These are phyloP conservation scores for Drosophila simulans DNA, from an alignment of 1,140 invertebrate species.

Conservation along the genomic window DNA sequence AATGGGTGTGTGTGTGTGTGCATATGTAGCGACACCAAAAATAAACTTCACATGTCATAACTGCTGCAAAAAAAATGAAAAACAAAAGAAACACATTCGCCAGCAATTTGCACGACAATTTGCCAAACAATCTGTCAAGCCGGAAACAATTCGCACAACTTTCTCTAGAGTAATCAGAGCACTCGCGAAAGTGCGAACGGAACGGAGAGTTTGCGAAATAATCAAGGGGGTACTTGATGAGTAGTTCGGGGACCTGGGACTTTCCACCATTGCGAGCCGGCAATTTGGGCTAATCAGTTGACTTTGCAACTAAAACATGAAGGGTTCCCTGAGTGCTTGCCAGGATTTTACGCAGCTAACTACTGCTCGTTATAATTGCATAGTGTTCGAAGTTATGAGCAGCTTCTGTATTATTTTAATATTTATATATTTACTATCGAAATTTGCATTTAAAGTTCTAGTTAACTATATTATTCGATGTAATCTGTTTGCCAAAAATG, in stretches of 20 bases:
- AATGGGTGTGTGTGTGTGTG: not conserved
- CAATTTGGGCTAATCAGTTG: conserved; percentile 26
- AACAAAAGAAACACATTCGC: conserved; percentile 12
- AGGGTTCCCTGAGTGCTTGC: not conserved
- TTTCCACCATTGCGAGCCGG: conserved; percentile 2
- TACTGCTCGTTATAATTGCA: not conserved
- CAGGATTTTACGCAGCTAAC: not conserved
- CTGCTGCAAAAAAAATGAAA: not conserved
- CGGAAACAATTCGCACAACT: conserved; percentile 40
- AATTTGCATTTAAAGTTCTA: no score
- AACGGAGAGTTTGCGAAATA: conserved; percentile 17
- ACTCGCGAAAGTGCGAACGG: not conserved
- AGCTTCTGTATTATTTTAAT: no score
- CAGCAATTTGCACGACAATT: conserved; percentile 46
- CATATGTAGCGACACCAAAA: not conserved
- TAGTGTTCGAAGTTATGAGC: no score
- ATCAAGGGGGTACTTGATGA: conserved; percentile 27
- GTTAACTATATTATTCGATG: not conserved
- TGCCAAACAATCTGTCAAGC: conserved; percentile 50
- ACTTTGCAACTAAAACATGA: conserved; percentile 5
- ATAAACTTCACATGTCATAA: conserved; percentile 24
- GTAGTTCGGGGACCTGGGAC: conserved; percentile 14
- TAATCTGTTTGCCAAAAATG: not conserved
- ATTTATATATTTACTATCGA: no score
- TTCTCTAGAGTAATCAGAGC: conserved; percentile 34